Conservation (phyloP, 2,888 invertebrate species). For the Cepaea hortensis region DNA sequence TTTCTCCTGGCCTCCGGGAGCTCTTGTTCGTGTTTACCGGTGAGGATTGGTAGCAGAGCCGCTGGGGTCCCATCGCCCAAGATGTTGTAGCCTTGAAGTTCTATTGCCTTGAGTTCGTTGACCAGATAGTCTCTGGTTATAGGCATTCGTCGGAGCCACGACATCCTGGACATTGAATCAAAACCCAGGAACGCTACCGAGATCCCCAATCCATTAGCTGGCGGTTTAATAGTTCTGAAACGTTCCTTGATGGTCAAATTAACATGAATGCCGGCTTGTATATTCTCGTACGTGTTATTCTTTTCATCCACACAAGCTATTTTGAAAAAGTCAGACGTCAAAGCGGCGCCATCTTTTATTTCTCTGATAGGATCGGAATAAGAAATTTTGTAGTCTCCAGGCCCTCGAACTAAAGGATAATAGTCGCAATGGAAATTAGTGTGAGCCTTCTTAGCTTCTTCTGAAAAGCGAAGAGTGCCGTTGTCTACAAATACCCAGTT, state of each 20-base stretch:
- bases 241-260: conserved; percentile 30
- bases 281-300: conserved; percentile 13
- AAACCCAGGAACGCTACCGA: conserved; percentile 21
- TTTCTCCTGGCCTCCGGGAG: conserved; percentile 87
- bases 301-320: neutral
- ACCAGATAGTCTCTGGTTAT: conserved; percentile 69
- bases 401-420: conserved; percentile 34
- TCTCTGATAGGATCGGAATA: conserved; percentile 4
- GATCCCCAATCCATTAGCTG: conserved; percentile 34
- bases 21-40: conserved; percentile 87
- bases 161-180: no score
- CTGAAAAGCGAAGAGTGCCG: conserved; percentile 32
- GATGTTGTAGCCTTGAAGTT: conserved; percentile 82
- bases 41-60: conserved; percentile 90
- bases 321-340: conserved; percentile 43
- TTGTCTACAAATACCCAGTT: conserved; percentile 33
- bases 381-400: conserved; percentile 32
- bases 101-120: conserved; percentile 63
- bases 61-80: conserved; percentile 76
- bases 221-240: conserved; percentile 3
- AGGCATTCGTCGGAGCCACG: conserved; percentile 63
- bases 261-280: conserved; percentile 25
- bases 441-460: neutral
- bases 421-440: conserved; percentile 18
- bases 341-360: neutral